Evolutionary conservation across 2,888 invertebrate genomes (phyloP).

Genomic region (Drosophila infuscata): DNA sequence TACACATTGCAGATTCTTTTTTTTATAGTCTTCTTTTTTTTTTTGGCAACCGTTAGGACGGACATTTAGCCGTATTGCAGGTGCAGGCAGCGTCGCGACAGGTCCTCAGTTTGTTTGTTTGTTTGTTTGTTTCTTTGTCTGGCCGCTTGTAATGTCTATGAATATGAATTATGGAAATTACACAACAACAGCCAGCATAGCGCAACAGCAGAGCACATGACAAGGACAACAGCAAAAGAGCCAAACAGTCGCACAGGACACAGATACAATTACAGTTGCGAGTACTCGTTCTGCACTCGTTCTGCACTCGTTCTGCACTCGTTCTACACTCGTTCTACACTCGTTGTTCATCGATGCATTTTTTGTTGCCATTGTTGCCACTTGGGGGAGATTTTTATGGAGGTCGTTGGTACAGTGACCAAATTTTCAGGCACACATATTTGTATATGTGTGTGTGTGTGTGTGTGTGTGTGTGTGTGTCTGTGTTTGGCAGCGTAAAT

Average conservation of each 20-base stretch:
- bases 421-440: slow-evolving; percentile 31
- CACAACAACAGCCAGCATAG: slow-evolving; percentile 52
- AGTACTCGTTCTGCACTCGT: slow-evolving; percentile 13
- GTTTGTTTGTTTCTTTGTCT: slow-evolving; percentile 44
- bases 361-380: slow-evolving; percentile 8
- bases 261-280: slow-evolving; percentile 40
- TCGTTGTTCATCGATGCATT: slow-evolving; percentile 29
- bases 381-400: slow-evolving; percentile 36
- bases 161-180: slow-evolving; percentile 83
- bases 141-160: slow-evolving; percentile 67
- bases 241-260: slow-evolving; percentile 38
- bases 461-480: background rate
- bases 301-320: slow-evolving; percentile 1
- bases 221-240: slow-evolving; percentile 39
- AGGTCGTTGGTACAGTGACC: slow-evolving; percentile 68
- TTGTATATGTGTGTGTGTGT: background rate
- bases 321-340: slow-evolving; percentile 2
- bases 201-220: slow-evolving; percentile 17
- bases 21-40: slow-evolving; percentile 19
- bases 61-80: slow-evolving; percentile 82
- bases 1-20: slow-evolving; percentile 59
- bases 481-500: background rate
- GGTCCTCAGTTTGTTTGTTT: slow-evolving; percentile 41
- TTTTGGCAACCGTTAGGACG: slow-evolving; percentile 54
- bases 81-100: slow-evolving; percentile 67